Base-by-base conservation (phyloP, 35 echinoderm and acorn worm genomes). In the Ophioderma brevispina region DNA sequence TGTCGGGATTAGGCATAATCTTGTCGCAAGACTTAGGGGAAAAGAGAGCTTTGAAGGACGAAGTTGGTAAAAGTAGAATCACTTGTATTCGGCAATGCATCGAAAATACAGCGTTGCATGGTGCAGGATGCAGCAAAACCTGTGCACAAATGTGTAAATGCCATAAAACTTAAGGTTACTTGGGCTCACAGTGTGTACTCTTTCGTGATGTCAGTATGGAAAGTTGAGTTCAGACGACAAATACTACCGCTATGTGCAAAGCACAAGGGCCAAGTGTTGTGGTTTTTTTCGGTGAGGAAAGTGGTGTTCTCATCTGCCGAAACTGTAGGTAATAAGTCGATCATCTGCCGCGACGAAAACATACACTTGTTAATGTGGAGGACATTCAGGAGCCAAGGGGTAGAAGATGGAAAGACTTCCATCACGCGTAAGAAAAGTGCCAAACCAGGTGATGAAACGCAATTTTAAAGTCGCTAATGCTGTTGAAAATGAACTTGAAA, bases 271-370 rank as follows among this genome's bases (percentile, higher is more conserved):
- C 64, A 77, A 18, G 64, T 77, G 11, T 42, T 88, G 32, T 49
- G 39, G 21, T 32, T 41, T 41, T n/a, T n/a, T 88, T 23, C 76
- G 78, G 86, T 41, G 75, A 31, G 33, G 78, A 64, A 14, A 78
- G 86, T 42, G 59, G 76, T 37, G 43, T 28, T 31, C 86, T 77
- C 37, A 38, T 88, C 86, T 88, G 86, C 41, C 17, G 59, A 10
- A 75, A 35, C 3, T 88, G 86, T 23, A 76, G 3, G 86, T 78
- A n/a, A n/a, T n/a, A n/a, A 5, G 75, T 39, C 15, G 76, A 88
- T 37, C 86, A 88, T 41, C 18, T 23, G 75, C 64, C 25, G 5
- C 86, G 11, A n/a, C n/a, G n/a, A n/a, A 41, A 35, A 32, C 86
- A 88, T 34, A 42, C 25, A 3, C 75, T 37, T 70, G 32, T 8